Percentiles rank a stretch among this genome's conserved stretches.
phyloP scores from a whole-genome alignment of 2,113 vertebrate genomes.

The Pithys albifrons region DNA sequence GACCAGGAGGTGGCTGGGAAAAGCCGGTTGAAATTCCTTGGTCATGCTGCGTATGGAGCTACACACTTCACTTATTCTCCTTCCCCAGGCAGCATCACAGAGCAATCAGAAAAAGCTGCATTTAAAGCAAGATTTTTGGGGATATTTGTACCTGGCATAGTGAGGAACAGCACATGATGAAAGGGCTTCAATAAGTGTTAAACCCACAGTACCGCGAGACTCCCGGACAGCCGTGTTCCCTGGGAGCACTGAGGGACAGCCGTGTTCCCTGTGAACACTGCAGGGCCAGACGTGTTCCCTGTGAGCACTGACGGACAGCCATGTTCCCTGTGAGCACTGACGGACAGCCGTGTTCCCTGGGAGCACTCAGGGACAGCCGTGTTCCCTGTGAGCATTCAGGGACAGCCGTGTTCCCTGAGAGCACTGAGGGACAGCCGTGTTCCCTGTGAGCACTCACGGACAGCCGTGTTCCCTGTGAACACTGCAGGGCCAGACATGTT shows the following conservation, averaged over 20 bases:
- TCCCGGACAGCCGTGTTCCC: background rate
- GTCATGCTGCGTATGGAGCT: background rate
- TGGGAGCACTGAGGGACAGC: background rate
- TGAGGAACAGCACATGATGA: background rate
- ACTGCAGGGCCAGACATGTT: no score
- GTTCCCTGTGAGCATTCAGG: no score
- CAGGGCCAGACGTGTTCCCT: no score
- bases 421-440: no score
- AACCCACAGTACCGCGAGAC: background rate
- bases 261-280: no score
- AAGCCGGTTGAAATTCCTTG: background rate
- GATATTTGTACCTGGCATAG: background rate
- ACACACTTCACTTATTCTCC: background rate
- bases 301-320: no score
- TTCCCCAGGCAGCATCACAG: background rate
- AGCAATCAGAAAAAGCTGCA: background rate
- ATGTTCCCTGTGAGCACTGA: no score
- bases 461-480: no score
- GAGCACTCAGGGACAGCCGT: no score
- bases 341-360: no score
- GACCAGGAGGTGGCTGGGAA: background rate
- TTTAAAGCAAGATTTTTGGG: background rate
- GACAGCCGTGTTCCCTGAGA: no score
- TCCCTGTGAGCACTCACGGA: no score
- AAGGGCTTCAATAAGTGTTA: background rate